Evolutionary conservation across 2,113 vertebrate species (phyloP).

Genomic region (Anguilla rostrata): DNA sequence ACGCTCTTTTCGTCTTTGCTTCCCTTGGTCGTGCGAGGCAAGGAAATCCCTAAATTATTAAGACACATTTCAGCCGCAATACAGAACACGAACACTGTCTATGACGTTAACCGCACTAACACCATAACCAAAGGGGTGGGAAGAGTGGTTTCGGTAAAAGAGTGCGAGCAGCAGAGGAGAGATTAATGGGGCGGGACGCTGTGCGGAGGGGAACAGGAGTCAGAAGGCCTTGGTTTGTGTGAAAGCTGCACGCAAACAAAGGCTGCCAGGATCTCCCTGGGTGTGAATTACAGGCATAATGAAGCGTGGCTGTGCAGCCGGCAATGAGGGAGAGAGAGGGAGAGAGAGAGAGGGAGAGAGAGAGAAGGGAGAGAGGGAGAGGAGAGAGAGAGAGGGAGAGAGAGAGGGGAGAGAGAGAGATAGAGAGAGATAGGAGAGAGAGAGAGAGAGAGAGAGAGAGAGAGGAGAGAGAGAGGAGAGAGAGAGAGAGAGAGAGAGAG

Average conservation of each 20-base stretch:
- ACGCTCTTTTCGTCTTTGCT: too few relatives aligned
- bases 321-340: background rate
- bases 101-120: background rate
- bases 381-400: background rate
- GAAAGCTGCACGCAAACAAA: conserved; percentile 9
- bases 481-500: too few relatives aligned
- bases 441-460: background rate
- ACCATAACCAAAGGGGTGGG: background rate
- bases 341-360: too few relatives aligned
- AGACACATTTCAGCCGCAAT: background rate
- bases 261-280: background rate
- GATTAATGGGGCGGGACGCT: background rate
- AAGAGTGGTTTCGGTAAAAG: background rate
- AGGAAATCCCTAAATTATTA: conserved; percentile 3
- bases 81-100: background rate
- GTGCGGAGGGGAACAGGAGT: background rate
- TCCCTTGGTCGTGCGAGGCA: background rate
- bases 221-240: background rate
- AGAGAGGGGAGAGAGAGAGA: background rate
- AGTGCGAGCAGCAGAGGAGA: background rate
- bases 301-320: background rate
- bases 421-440: background rate
- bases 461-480: background rate
- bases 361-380: too few relatives aligned
- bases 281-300: conserved; percentile 15